These are phyloP conservation scores for Megalops atlanticus DNA, from an alignment of 2,113 vertebrate species.

Conservation along the genomic window DNA sequence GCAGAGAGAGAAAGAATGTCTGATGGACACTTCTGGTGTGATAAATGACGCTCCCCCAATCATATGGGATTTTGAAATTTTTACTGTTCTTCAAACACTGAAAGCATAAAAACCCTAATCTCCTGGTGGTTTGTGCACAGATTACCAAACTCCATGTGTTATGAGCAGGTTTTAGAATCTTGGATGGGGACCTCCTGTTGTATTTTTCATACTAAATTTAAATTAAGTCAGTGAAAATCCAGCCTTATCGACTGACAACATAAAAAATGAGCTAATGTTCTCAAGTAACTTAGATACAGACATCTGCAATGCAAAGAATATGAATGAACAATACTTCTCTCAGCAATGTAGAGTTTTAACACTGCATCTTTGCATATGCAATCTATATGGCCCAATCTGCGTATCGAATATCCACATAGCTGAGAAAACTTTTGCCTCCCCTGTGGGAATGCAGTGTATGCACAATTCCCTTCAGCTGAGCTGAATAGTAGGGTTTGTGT, in stretches of 20 bases:
- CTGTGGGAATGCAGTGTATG: constrained; percentile 11
- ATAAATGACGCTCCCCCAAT: background rate
- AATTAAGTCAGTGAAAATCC: background rate
- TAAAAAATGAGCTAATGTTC: background rate
- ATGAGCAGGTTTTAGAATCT: background rate
- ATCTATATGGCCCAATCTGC: background rate
- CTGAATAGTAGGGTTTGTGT: constrained; percentile 30
- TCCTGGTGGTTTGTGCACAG: too few species aligned
- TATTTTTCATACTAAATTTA: background rate
- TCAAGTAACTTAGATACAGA: background rate
- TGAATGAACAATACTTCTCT: background rate
- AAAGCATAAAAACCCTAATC: background rate
- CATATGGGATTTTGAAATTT: background rate
- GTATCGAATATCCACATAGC: background rate
- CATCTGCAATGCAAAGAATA: background rate
- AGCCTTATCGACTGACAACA: background rate
- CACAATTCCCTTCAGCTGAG: constrained; percentile 22
- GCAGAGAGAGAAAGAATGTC: background rate
- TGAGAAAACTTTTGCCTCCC: background rate
- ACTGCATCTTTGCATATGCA: background rate
- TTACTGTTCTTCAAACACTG: background rate
- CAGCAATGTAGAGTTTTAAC: background rate
- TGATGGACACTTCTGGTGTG: background rate
- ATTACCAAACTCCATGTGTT: background rate
- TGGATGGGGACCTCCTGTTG: background rate